phyloP scores from a whole-genome alignment of 2,797 vertebrate genomes.

The Chelon labrosus region DNA sequence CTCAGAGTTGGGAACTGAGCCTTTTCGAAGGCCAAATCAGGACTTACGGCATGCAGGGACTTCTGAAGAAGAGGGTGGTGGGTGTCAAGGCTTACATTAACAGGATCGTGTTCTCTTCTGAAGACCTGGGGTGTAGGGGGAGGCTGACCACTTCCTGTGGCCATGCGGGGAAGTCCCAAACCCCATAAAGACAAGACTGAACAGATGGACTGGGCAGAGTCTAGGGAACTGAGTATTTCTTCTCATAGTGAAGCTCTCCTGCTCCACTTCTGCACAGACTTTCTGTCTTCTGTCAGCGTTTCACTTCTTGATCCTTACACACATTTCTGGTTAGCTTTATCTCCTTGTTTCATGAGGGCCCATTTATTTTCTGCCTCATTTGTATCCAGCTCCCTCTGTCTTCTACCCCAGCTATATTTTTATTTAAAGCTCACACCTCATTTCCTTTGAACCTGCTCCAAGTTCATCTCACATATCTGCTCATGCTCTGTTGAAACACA shows the following conservation, averaged over 20 bases:
- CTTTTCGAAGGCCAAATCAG: slow-evolving; percentile 32
- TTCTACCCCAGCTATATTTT: slow-evolving; percentile 50
- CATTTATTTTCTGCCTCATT: slow-evolving; percentile 45
- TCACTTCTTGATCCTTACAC: slow-evolving; percentile 21
- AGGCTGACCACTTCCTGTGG: slow-evolving; percentile 66
- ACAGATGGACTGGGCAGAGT: slow-evolving; percentile 65
- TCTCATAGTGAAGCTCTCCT: slow-evolving; percentile 32
- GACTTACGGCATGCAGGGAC: slow-evolving; percentile 26
- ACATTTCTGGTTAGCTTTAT: slow-evolving; percentile 28
- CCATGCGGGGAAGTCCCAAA: slow-evolving; percentile 37
- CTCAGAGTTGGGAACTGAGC: background rate
- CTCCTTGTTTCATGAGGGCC: slow-evolving; percentile 26
- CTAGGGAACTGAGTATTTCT: slow-evolving; percentile 58
- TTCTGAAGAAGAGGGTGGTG: slow-evolving; percentile 9
- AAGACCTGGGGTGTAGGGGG: slow-evolving; percentile 45
- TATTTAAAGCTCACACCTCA: slow-evolving; percentile 59
- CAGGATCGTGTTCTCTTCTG: slow-evolving; percentile 67
- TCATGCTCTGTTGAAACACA: slow-evolving; percentile 26
- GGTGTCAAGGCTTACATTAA: slow-evolving; percentile 57
- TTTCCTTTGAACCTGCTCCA: slow-evolving; percentile 61
- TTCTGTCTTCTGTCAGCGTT: slow-evolving; percentile 29
- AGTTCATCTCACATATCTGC: slow-evolving; percentile 30
- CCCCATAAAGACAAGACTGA: slow-evolving; percentile 50
- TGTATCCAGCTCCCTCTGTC: slow-evolving; percentile 28
- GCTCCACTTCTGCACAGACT: slow-evolving; percentile 3